phyloP scores from a whole-genome alignment of 2,113 vertebrate genomes.

The Cryptotis parvus region DNA sequence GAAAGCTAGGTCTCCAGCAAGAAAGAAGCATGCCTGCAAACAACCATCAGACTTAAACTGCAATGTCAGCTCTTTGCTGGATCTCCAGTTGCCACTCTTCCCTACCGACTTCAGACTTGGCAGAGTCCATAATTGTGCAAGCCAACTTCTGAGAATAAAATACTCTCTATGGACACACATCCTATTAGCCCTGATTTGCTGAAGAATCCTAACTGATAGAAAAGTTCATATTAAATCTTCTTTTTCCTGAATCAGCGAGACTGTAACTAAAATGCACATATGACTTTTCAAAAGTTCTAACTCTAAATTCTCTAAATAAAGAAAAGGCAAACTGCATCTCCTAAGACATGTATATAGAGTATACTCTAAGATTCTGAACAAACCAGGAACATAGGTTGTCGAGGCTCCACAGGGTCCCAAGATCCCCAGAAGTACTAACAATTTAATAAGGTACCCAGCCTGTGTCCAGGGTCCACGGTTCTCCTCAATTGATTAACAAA shows the following conservation, averaged over 20 bases:
- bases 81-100: background rate
- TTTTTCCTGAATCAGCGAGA: background rate
- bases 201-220: background rate
- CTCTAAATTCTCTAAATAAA: slow-evolving; percentile 10
- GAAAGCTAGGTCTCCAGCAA: background rate
- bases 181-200: background rate
- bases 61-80: background rate
- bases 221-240: background rate
- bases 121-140: too few species aligned
- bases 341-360: background rate
- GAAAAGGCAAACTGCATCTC: background rate
- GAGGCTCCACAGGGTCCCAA: too few species aligned
- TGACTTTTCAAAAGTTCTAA: background rate
- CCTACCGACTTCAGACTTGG: too few species aligned
- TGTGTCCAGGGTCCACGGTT: too few species aligned
- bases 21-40: background rate
- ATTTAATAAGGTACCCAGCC: too few species aligned
- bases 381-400: background rate
- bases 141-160: too few species aligned
- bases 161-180: too few species aligned
- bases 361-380: background rate
- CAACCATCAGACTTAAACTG: background rate
- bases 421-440: too few species aligned
- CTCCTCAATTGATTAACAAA: too few species aligned
- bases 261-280: background rate